Evolutionary conservation across 1,140 invertebrate genomes (phyloP).

Genomic region (Eupeodes corollae): DNA sequence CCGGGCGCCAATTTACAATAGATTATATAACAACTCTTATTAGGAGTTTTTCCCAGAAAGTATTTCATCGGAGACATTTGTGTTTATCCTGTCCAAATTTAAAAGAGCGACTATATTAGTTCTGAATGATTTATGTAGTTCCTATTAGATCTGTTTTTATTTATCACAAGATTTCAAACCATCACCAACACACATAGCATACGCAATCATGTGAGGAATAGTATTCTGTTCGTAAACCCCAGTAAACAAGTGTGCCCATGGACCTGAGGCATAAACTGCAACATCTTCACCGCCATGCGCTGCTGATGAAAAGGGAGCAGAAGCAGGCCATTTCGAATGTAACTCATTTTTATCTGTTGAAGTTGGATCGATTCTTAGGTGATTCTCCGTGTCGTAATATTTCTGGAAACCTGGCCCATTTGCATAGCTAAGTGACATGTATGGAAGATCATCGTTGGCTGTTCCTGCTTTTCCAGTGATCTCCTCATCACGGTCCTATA

Average conservation of each 20-base stretch:
- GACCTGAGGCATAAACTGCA: slow-evolving; percentile 48
- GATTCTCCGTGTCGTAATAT: slow-evolving; percentile 20
- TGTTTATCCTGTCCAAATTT: no score
- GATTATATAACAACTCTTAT: no score
- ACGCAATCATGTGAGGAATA: slow-evolving; percentile 64
- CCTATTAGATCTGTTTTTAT: neutral
- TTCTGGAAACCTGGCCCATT: slow-evolving; percentile 49
- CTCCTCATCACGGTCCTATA: neutral
- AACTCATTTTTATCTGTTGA: slow-evolving; percentile 1
- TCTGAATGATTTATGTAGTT: no score
- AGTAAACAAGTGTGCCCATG: slow-evolving; percentile 59
- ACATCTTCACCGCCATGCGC: slow-evolving; percentile 63
- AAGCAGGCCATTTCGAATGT: slow-evolving; percentile 39
- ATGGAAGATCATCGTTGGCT: slow-evolving; percentile 43
- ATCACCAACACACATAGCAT: slow-evolving; percentile 47
- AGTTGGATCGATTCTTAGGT: slow-evolving; percentile 23
- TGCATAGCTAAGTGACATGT: slow-evolving; percentile 59
- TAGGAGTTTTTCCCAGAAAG: no score
- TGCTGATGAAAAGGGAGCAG: slow-evolving; percentile 42
- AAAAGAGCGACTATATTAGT: no score
- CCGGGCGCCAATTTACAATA: no score
- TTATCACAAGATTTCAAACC: slow-evolving; percentile 26
- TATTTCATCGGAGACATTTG: no score
- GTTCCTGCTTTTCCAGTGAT: slow-evolving; percentile 1
- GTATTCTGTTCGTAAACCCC: slow-evolving; percentile 69